Evolutionary conservation across 2,888 invertebrate genomes (phyloP).

Genomic region (Cephus pygmeus): DNA sequence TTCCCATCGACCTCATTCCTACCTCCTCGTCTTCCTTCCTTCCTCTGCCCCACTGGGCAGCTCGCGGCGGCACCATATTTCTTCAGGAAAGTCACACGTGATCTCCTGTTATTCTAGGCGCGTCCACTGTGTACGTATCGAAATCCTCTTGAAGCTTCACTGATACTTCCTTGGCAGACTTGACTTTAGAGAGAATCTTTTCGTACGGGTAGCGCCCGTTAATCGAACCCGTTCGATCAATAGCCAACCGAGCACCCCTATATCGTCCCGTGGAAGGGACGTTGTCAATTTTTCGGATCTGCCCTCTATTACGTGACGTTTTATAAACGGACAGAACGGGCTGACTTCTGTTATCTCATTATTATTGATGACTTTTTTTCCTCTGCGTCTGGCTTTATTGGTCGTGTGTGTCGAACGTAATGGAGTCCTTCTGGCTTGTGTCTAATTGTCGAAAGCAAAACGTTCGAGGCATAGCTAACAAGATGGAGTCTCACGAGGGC

Average conservation of each 20-base stretch:
- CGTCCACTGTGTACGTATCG: not conserved
- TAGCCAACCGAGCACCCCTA: not conserved
- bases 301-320: not conserved
- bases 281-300: not conserved
- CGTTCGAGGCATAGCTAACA: slow-evolving; percentile 10
- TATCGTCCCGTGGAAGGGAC: not conserved
- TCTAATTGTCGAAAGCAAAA: slow-evolving; percentile 13
- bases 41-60: not conserved
- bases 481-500: slow-evolving; percentile 20
- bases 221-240: not conserved
- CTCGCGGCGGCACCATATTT: not conserved
- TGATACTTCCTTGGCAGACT: not conserved
- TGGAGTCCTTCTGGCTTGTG: slow-evolving; percentile 20
- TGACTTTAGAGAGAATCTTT: not conserved
- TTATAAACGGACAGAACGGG: not conserved
- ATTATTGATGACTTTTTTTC: not conserved
- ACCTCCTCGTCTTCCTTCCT: slow-evolving; percentile 30
- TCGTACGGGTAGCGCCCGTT: not conserved
- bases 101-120: not conserved
- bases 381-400: not conserved
- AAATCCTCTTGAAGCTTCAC: not conserved
- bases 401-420: not conserved
- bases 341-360: not conserved
- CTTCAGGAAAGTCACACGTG: not conserved
- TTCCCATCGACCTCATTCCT: slow-evolving; percentile 56